phyloP scores from a whole-genome alignment of 2,113 vertebrate species.

The Daphoenositta chrysoptera region DNA sequence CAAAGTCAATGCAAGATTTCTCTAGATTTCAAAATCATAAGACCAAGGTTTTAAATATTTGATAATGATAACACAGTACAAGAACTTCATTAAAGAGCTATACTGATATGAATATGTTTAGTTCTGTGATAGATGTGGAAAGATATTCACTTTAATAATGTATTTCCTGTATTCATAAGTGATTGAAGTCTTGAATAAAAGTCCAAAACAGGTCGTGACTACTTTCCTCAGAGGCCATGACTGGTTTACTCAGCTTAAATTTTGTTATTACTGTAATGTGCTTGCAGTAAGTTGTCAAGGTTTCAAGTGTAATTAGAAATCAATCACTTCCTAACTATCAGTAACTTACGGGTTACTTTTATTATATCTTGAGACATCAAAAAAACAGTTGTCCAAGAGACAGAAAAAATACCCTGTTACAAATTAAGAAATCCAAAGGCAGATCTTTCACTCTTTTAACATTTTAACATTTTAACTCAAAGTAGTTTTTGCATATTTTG shows the following conservation, averaged over 20 bases:
- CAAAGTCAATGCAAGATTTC: not conserved
- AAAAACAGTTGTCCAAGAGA: not conserved
- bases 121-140: not conserved
- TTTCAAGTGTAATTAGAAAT: not conserved
- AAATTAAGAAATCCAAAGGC: not conserved
- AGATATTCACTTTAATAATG: not conserved
- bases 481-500: not conserved
- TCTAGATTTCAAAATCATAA: not conserved
- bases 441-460: too few species aligned
- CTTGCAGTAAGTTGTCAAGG: not conserved
- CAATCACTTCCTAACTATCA: not conserved
- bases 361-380: not conserved
- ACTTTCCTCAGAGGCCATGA: not conserved
- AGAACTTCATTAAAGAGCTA: not conserved
- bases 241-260: not conserved
- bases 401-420: not conserved
- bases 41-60: not conserved
- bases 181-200: not conserved
- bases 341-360: not conserved
- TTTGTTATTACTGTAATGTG: not conserved
- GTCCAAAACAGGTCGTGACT: not conserved
- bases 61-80: not conserved
- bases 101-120: not conserved
- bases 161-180: not conserved
- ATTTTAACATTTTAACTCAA: not conserved